Evolutionary conservation across 1,140 invertebrate genomes (phyloP).

Genomic region (Diachasmimorpha longicaudata): DNA sequence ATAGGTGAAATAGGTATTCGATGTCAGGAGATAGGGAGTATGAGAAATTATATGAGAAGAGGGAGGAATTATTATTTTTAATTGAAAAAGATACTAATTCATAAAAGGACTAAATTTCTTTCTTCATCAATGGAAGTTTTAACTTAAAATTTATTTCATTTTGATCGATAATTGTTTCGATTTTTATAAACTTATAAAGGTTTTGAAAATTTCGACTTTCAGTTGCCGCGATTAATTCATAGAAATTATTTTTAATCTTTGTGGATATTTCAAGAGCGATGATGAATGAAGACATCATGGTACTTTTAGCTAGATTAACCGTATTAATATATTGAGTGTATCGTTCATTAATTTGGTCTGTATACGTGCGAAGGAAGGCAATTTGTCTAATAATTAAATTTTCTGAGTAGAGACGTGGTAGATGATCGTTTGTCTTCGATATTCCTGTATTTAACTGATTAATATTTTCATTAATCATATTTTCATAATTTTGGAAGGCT

Average conservation of each 20-base stretch:
- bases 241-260: slow-evolving; percentile 29
- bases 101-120: neutral
- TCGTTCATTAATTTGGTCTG: slow-evolving; percentile 35
- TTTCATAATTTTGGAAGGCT: slow-evolving; percentile 31
- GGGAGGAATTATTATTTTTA: neutral
- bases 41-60: neutral
- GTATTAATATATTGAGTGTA: slow-evolving; percentile 34
- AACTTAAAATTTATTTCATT: neutral
- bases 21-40: neutral
- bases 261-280: slow-evolving; percentile 36
- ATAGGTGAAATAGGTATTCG: neutral
- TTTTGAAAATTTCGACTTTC: neutral
- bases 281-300: slow-evolving; percentile 41
- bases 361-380: slow-evolving; percentile 23
- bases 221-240: slow-evolving; percentile 2
- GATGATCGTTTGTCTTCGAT: neutral
- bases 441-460: slow-evolving; percentile 24
- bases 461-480: slow-evolving; percentile 29
- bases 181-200: neutral
- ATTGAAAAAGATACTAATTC: neutral
- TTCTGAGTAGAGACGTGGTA: neutral
- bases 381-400: slow-evolving; percentile 7
- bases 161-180: neutral
- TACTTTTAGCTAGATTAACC: slow-evolving; percentile 41
- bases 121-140: neutral